Conservation (phyloP, 2,888 invertebrate species). For the Hoplodrina ambigua region DNA sequence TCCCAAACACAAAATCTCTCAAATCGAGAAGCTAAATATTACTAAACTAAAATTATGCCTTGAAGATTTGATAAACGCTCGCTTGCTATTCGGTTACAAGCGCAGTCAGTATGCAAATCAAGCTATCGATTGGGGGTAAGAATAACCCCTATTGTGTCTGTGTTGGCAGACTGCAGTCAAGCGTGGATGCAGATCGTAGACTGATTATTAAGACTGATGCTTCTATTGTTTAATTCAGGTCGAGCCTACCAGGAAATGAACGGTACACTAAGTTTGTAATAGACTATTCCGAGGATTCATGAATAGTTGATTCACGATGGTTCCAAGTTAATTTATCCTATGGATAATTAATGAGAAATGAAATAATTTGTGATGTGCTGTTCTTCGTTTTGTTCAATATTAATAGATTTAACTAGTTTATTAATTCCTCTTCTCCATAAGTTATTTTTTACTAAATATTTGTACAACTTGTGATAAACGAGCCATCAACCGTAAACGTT, state of each 20-base stretch:
- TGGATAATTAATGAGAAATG: no score
- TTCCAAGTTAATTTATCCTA: background rate
- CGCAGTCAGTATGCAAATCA: conserved; percentile 46
- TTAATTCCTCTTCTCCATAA: no score
- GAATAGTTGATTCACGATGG: background rate
- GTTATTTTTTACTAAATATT: no score
- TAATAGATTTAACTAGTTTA: no score
- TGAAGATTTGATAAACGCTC: conserved; percentile 6
- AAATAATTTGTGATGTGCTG: no score
- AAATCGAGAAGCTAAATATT: background rate
- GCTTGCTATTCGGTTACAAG: background rate
- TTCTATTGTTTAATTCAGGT: conserved; percentile 7
- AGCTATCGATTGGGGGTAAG: conserved; percentile 45
- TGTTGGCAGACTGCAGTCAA: conserved; percentile 36
- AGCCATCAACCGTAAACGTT: no score
- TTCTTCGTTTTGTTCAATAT: no score
- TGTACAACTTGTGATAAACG: no score
- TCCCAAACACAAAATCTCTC: background rate
- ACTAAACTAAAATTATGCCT: background rate
- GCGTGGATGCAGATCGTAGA: conserved; percentile 21
- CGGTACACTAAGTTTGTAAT: no score
- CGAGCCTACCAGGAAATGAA: background rate
- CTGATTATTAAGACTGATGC: conserved; percentile 48
- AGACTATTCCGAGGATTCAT: background rate
- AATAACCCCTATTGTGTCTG: conserved; percentile 38